Percentiles rank a stretch among this genome's conserved stretches.
Conservation (phyloP, 2,797 vertebrate species). For the Gambelia wislizenii region DNA sequence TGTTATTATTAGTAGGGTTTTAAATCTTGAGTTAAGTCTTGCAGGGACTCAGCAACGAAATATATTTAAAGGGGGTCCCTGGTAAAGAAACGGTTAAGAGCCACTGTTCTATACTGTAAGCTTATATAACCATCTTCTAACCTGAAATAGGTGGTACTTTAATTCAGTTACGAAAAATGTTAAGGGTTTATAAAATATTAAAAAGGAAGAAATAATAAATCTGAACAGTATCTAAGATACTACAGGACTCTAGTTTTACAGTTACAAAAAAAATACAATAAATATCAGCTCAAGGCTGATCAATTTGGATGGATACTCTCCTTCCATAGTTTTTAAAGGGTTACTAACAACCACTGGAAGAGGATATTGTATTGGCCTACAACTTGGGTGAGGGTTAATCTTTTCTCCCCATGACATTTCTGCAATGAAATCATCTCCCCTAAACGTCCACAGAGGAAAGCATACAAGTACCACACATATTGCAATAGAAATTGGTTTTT, state of each 20-base stretch:
- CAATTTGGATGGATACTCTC: background rate
- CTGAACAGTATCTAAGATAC: background rate
- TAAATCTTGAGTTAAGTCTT: no score
- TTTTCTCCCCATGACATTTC: background rate
- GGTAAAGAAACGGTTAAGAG: no score
- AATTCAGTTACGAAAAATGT: slow-evolving; percentile 39
- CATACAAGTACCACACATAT: background rate
- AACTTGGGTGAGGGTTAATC: background rate
- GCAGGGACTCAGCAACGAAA: no score
- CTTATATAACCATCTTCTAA: slow-evolving; percentile 71
- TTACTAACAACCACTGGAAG: background rate
- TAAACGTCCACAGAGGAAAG: background rate
- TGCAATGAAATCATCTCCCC: background rate
- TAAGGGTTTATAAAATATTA: background rate
- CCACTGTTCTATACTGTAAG: slow-evolving; percentile 60
- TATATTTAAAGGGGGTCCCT: no score
- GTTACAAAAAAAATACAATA: background rate
- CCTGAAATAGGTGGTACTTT: slow-evolving; percentile 53
- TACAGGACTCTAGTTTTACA: background rate
- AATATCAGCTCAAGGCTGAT: background rate
- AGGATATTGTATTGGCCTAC: background rate
- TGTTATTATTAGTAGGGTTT: no score
- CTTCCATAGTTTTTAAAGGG: background rate
- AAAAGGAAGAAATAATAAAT: background rate
- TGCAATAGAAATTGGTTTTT: background rate